phyloP scores from a whole-genome alignment of 2,797 vertebrate genomes.

The Rhabdomys pumilio region DNA sequence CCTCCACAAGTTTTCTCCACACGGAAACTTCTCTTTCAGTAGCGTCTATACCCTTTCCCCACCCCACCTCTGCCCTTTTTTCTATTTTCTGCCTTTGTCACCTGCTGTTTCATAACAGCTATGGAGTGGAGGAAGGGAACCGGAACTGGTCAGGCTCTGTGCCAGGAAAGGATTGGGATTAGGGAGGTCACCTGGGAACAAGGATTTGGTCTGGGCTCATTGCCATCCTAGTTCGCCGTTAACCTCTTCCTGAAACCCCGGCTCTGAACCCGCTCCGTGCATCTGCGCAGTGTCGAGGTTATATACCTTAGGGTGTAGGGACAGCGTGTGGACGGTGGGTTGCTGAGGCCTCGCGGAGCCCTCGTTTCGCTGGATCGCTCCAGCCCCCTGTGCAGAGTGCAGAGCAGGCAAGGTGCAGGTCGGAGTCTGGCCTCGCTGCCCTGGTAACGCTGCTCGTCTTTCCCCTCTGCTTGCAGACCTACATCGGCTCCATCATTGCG shows the following conservation, averaged over 20 bases:
- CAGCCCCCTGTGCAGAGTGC: neutral
- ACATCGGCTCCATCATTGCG: slow-evolving; percentile 97
- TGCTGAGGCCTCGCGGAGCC: neutral
- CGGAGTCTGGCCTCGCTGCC: neutral
- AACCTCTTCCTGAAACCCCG: neutral
- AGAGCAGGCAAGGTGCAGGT: neutral
- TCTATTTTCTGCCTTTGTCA: neutral
- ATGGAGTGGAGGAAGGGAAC: neutral
- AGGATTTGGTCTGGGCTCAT: neutral
- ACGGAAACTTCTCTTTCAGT: rapidly evolving
- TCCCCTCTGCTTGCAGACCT: slow-evolving; percentile 91
- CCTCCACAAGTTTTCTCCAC: neutral
- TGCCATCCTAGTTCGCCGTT: neutral
- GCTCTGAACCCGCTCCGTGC: neutral
- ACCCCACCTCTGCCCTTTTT: no score
- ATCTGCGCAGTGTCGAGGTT: neutral
- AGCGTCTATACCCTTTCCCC: rapidly evolving
- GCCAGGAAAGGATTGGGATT: neutral
- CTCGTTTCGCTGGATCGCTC: neutral
- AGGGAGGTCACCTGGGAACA: neutral
- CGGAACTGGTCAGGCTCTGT: neutral
- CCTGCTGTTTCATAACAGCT: neutral
- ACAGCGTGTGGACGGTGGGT: rapidly evolving
- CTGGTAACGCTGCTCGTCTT: neutral
- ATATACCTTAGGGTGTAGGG: neutral